Conservation (phyloP, 2,888 invertebrate species). For the Lasioglossum oenotherae region DNA sequence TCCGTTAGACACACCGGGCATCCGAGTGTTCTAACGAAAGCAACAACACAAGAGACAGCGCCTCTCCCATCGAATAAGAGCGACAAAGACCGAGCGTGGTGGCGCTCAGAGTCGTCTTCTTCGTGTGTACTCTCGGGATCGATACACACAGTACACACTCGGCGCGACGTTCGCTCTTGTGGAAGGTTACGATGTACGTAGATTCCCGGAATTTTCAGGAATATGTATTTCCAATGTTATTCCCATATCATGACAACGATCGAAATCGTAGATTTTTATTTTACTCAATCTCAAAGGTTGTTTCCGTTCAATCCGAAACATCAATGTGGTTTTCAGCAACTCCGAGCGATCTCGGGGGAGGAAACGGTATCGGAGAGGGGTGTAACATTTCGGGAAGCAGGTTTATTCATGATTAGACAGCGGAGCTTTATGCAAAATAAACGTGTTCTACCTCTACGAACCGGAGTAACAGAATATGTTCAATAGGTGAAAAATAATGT, state of each 20-base stretch:
- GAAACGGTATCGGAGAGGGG: not conserved
- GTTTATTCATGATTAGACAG: not conserved
- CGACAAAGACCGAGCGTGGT: constrained; percentile 65
- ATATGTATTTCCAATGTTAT: constrained; percentile 27
- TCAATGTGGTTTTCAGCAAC: not conserved
- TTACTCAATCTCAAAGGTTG: not conserved
- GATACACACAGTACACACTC: constrained; percentile 78
- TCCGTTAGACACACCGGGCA: not conserved
- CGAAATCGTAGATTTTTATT: not conserved
- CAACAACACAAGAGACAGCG: constrained; percentile 66
- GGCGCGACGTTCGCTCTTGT: constrained; percentile 54
- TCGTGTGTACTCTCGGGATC: constrained; percentile 79
- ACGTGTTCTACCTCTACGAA: too few relatives aligned
- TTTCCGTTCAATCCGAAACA: not conserved
- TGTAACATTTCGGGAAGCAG: not conserved
- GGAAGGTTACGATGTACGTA: constrained; percentile 60
- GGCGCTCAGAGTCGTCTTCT: constrained; percentile 77
- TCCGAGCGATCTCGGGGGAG: not conserved
- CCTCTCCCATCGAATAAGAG: constrained; percentile 66
- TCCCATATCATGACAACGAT: not conserved
- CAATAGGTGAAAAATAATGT: too few relatives aligned
- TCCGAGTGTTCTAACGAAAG: constrained; percentile 47
- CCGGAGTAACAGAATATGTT: too few relatives aligned
- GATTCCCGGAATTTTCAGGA: constrained; percentile 44
- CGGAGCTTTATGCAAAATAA: too few relatives aligned